These are phyloP conservation scores for Cygnus olor DNA, from an alignment of 2,797 vertebrate species.

Conservation along the genomic window DNA sequence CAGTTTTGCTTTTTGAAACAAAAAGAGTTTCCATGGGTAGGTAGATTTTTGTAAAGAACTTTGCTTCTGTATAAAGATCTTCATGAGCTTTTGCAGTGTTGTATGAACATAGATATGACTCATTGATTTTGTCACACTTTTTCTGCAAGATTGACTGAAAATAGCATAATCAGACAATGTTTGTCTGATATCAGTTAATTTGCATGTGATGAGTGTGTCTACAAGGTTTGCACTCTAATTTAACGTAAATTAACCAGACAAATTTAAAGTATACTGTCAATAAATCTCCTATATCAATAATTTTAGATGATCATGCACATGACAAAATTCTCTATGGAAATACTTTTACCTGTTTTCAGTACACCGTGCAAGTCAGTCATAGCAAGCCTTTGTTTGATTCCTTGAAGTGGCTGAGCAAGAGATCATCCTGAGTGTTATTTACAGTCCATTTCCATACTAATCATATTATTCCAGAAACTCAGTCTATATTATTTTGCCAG, in stretches of 20 bases:
- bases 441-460: slow-evolving; percentile 31
- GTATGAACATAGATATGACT: neutral
- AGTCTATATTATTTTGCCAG: slow-evolving; percentile 26
- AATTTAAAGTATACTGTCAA: neutral
- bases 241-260: slow-evolving; percentile 18
- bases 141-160: neutral
- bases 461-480: slow-evolving; percentile 37
- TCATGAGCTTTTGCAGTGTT: neutral
- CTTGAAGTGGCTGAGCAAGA: slow-evolving; percentile 36
- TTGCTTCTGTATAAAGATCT: neutral
- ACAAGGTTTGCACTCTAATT: slow-evolving; percentile 10
- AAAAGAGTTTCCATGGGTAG: neutral
- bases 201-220: neutral
- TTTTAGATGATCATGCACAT: neutral
- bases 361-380: neutral
- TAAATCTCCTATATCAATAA: neutral
- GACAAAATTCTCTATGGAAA: neutral
- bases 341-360: neutral
- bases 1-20: neutral
- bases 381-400: slow-evolving; percentile 1
- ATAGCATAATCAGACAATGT: neutral
- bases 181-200: neutral
- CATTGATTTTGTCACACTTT: neutral
- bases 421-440: slow-evolving; percentile 52
- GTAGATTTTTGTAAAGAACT: neutral